Base-by-base conservation (phyloP, 2,113 vertebrate genomes). In the Otus sunia region DNA sequence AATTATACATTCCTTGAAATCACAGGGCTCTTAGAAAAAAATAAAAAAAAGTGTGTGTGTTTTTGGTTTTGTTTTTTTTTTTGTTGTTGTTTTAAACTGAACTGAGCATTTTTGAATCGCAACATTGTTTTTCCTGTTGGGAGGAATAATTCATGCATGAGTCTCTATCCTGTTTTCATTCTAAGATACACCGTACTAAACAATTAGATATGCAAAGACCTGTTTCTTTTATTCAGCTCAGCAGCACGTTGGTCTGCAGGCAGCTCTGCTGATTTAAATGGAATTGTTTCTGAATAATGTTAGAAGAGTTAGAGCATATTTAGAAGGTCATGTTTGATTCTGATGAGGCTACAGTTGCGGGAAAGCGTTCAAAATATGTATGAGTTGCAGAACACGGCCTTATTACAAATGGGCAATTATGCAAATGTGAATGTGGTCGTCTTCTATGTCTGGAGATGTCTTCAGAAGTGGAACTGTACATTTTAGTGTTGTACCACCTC, bases 291-390 rank as follows among this genome's bases (percentile, higher is more conserved):
- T 90, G 92, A 94, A 77, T 90, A 68, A 21, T 47, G 9, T 74
- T 85, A 41, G 63, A 78, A 74, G 64, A 93, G 41, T 86, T 89
- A 89, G 64, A 81, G 47, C 66, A 41, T 67, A 82, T 90, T 90
- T 91, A 90, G 90, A 77, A 87, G 85, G 78, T 92, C 52, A 12
- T 25, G 23, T 77, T 91, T 91, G 73, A 73, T 52, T 87, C 69
- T 77, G 77, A 74, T 85, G 78, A 78, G 73, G 41, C 69, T 71
- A 58, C 45, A 87, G 64, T 77, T 94, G 59, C 0, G 1, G 34
- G 41, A 69, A 77, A 74, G 16, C 39, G 45, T 77, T 94, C 56
- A 76, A 72, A 79, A 27, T 12, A 5, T 13, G 22, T 81, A 25
- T 0, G 1, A 50, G 37, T 78, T 81, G 69, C 19, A 64, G 66